phyloP scores from a whole-genome alignment of 2,888 invertebrate species.

The Asteroscopus sphinx region DNA sequence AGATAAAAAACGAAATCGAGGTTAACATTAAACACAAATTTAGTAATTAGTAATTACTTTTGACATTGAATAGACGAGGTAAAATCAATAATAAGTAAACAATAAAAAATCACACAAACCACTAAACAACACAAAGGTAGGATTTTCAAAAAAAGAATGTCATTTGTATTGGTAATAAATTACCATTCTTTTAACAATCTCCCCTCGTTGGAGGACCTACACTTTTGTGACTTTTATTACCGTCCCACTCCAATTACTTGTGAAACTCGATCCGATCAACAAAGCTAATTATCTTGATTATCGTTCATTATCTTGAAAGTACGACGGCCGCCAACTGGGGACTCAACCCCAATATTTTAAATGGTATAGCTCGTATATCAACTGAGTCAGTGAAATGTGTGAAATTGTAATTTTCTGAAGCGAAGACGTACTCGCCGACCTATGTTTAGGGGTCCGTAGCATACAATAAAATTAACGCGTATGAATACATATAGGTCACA shows the following conservation, averaged over 20 bases:
- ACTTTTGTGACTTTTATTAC: slow-evolving; percentile 42
- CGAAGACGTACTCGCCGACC: slow-evolving; percentile 23
- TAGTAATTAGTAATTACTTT: no score
- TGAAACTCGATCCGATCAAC: slow-evolving; percentile 36
- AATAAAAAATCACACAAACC: no score
- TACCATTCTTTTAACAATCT: slow-evolving; percentile 20
- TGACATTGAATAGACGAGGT: no score
- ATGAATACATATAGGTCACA: no score
- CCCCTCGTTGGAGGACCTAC: slow-evolving; percentile 26
- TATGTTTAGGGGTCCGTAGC: slow-evolving; percentile 19
- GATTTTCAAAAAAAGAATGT: no score
- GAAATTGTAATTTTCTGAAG: slow-evolving; percentile 64
- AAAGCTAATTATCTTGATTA: slow-evolving; percentile 35
- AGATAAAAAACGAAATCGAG: no score
- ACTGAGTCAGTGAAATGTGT: slow-evolving; percentile 62
- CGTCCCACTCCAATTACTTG: slow-evolving; percentile 29
- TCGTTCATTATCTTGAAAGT: slow-evolving; percentile 27
- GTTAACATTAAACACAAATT: no score
- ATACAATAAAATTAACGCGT: neutral
- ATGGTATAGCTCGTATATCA: slow-evolving; percentile 64
- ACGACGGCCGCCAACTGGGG: slow-evolving; percentile 28
- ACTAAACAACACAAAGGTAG: no score
- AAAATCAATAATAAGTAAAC: no score
- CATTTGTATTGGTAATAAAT: neutral
- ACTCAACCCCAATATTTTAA: slow-evolving; percentile 57